Evolutionary conservation across 1,140 invertebrate species (phyloP).

Genomic region (Ceratina japonica): DNA sequence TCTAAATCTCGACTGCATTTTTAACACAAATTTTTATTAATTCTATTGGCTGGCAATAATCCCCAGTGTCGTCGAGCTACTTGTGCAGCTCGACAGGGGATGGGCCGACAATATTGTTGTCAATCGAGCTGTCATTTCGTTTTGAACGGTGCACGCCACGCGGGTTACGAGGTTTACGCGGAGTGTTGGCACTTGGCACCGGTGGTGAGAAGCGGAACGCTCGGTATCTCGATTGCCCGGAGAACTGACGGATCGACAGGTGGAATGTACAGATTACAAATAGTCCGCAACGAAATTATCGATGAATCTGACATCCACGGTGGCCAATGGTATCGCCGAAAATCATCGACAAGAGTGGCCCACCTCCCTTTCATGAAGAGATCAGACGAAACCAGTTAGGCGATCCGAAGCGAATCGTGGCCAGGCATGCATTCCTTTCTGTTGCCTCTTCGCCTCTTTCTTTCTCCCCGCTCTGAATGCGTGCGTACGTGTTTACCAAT

Average conservation of each 20-base stretch:
- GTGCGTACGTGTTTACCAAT: slow-evolving; percentile 24
- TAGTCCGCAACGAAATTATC: slow-evolving; percentile 62
- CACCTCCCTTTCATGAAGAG: slow-evolving; percentile 55
- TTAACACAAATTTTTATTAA: neutral
- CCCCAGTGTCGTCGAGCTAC: slow-evolving; percentile 18
- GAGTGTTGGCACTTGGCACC: slow-evolving; percentile 53
- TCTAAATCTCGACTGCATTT: neutral
- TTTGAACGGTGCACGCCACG: neutral
- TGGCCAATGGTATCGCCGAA: slow-evolving; percentile 53
- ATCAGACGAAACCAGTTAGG: slow-evolving; percentile 52
- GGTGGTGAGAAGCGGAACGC: slow-evolving; percentile 61
- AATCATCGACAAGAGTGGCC: slow-evolving; percentile 43
- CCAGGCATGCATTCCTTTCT: slow-evolving; percentile 34
- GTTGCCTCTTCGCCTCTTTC: slow-evolving; percentile 10
- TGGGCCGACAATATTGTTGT: slow-evolving; percentile 25
- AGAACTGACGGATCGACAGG: slow-evolving; percentile 61
- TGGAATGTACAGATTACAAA: slow-evolving; percentile 63
- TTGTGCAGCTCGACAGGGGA: slow-evolving; percentile 2
- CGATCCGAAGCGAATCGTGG: slow-evolving; percentile 48
- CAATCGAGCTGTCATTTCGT: slow-evolving; percentile 41
- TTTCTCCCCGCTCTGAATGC: neutral
- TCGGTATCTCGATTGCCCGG: slow-evolving; percentile 55
- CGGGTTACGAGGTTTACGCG: slow-evolving; percentile 38
- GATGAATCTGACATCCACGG: slow-evolving; percentile 59
- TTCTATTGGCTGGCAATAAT: slow-evolving; percentile 15